These are phyloP conservation scores for Watsonalla cultraria DNA, from an alignment of 2,888 invertebrate genomes.

Conservation along the genomic window DNA sequence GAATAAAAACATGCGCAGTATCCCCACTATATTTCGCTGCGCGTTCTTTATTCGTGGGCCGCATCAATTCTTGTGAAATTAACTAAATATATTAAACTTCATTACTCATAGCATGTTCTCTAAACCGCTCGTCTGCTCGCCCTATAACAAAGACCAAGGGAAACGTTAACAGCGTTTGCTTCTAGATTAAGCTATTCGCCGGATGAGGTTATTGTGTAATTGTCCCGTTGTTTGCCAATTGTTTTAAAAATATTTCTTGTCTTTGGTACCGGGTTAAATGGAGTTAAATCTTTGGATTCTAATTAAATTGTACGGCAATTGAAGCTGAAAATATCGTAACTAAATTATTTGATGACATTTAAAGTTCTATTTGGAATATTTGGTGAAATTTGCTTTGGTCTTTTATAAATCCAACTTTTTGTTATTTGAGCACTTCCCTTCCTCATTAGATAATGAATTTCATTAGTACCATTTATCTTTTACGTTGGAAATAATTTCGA, in stretches of 20 bases:
- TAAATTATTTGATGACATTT: no score
- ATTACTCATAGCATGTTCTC: neutral
- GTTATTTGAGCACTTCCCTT: no score
- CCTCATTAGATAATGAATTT: no score
- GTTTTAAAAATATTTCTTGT: neutral
- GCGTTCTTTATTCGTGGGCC: no score
- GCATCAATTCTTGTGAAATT: constrained; percentile 2
- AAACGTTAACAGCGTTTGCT: constrained; percentile 48
- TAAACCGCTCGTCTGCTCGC: constrained; percentile 25
- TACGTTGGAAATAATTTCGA: no score
- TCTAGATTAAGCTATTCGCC: constrained; percentile 60
- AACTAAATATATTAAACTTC: neutral
- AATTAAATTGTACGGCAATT: neutral
- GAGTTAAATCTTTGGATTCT: neutral
- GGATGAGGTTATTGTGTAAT: constrained; percentile 60
- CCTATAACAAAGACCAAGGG: constrained; percentile 20
- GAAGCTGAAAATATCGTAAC: no score
- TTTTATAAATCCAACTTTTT: no score
- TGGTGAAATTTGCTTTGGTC: no score
- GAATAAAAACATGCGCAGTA: no score
- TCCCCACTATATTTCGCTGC: no score
- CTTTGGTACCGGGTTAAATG: neutral
- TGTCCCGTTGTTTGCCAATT: constrained; percentile 56
- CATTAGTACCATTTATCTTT: no score
- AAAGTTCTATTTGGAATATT: no score